phyloP scores from a whole-genome alignment of 1,140 invertebrate genomes.

The Aricia agestis region DNA sequence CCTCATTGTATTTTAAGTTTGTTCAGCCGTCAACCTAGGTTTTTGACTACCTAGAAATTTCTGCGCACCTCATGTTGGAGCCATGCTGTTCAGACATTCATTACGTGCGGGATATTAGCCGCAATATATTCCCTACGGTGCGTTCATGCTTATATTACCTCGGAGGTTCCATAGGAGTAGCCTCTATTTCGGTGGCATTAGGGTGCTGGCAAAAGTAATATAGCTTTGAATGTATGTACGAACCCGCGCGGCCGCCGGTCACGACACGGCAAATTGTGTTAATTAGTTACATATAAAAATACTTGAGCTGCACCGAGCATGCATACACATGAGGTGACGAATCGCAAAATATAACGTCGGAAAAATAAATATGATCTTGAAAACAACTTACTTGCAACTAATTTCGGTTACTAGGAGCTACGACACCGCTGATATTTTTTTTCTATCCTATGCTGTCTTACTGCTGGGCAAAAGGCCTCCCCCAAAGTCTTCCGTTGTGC shows the following conservation, averaged over 20 bases:
- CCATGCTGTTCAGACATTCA: conserved; percentile 11
- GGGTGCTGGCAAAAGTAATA: too few relatives aligned
- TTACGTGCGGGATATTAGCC: conserved; percentile 8
- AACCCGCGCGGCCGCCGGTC: neutral
- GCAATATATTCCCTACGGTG: neutral
- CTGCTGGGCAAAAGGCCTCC: too few relatives aligned
- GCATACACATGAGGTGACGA: conserved; percentile 1
- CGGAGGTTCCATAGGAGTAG: too few relatives aligned
- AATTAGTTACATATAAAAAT: conserved; percentile 13
- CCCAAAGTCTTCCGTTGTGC: too few relatives aligned
- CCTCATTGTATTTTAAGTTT: too few relatives aligned
- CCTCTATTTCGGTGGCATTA: too few relatives aligned
- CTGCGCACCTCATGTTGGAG: neutral
- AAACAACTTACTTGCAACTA: neutral
- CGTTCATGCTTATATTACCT: too few relatives aligned
- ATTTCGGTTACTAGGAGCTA: neutral
- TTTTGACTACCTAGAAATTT: neutral
- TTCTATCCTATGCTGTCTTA: too few relatives aligned
- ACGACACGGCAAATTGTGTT: conserved; percentile 13
- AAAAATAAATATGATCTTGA: neutral
- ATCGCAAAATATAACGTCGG: neutral
- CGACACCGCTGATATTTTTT: too few relatives aligned
- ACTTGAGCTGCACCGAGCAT: neutral
- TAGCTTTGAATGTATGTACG: too few relatives aligned
- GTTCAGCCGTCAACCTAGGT: neutral